A percentile compares a stretch with the other conserved stretches of the same genome.
Conservation (phyloP, 2,797 vertebrate species). For the Poliocrania exsul region DNA sequence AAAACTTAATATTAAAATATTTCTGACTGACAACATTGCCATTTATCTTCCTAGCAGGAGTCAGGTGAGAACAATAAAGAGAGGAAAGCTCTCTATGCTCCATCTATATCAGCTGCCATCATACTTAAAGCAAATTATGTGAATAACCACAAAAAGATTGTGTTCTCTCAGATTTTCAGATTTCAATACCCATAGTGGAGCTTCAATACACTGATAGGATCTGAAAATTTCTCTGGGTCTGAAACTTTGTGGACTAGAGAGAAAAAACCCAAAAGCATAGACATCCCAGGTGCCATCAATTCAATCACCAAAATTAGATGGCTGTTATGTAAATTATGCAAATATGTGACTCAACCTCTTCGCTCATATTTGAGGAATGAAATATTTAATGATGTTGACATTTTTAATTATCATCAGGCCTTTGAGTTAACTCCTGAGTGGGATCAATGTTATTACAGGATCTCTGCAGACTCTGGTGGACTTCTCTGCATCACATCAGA, state of each 20-base stretch:
- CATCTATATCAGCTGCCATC: neutral
- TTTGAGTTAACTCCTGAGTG: constrained; percentile 21
- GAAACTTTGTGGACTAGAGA: neutral
- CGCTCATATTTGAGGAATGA: constrained; percentile 6
- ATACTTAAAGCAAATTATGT: neutral
- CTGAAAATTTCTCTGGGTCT: neutral
- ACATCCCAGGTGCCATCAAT: constrained; percentile 37
- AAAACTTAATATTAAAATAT: constrained; percentile 12
- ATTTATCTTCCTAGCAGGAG: constrained; percentile 21
- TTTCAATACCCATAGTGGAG: neutral
- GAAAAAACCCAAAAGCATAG: neutral
- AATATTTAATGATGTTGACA: constrained; percentile 65
- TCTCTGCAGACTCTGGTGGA: neutral
- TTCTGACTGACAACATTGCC: constrained; percentile 33
- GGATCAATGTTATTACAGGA: neutral
- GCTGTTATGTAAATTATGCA: constrained; percentile 53
- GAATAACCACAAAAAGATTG: neutral
- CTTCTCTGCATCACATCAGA: neutral
- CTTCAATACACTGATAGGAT: neutral
- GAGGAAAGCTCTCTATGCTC: neutral
- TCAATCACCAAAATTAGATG: constrained; percentile 50
- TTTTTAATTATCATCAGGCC: constrained; percentile 48
- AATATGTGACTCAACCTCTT: constrained; percentile 41
- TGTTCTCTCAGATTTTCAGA: neutral
- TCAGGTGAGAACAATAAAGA: neutral